Evolutionary conservation across 2,888 invertebrate genomes (phyloP), one percentile per base, ranked within the genome.

Genomic region (Uropetala carovei): DNA sequence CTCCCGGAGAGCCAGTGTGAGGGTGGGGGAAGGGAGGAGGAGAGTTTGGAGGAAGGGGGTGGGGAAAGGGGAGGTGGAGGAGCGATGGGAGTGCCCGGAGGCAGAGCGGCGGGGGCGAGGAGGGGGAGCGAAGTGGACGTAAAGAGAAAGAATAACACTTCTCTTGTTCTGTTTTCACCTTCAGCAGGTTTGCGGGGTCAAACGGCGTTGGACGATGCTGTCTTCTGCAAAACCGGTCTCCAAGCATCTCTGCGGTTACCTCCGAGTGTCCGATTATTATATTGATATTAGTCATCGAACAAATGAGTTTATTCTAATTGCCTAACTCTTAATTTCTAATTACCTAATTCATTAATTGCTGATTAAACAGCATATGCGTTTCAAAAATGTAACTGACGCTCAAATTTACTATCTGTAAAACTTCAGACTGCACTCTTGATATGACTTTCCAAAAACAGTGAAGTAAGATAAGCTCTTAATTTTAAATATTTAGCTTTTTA

Each of bases 101-200:
- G 68, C 68, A 16, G 64, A n/a, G 64, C 18, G 7, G n/a, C 18
- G n/a, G 64, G 64, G 16, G 68, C n/a, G 68, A 18, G 68, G 8
- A 22, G 68, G 13, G 68, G 18, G 68, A 68, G 22, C n/a, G 68
- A 18, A 18, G 68, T 18, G 18, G 8, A 16, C 64, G 64, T 22
- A 68, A 68, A 68, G 68, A 75, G 75, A 75, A 75, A 75, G 75
- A 75, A 27, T 75, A 75, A 75, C 75, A 75, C 75, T 75, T 75
- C 11, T 75, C 75, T 75, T 75, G 75, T 75, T 75, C 27, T 75
- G 75, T 75, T 75, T 75, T 75, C 75, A 75, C 75, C 75, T 75
- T 75, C 75, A 75, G 27, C 68, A 68, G 68, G 68, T 68, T 22
- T 68, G n/a, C 27, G 75, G 75, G 75, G 75, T 75, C 75, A 75